phyloP scores from a whole-genome alignment of 2,113 vertebrate species.

The Cyprinus carpio region DNA sequence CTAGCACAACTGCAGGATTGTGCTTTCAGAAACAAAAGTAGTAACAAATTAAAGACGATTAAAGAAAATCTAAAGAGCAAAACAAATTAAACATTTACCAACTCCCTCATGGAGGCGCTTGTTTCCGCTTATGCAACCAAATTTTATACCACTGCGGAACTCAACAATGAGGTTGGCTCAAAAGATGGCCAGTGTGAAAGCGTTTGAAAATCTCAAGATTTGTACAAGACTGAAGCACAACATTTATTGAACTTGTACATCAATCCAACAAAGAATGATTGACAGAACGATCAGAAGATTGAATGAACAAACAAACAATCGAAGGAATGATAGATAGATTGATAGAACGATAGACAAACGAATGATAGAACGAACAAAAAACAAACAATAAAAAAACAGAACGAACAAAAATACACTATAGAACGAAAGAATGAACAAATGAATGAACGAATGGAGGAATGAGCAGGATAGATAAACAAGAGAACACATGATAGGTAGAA shows the following conservation, averaged over 20 bases:
- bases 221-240: no score
- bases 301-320: background rate
- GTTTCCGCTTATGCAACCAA: background rate
- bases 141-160: background rate
- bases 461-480: background rate
- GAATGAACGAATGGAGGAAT: no score
- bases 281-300: background rate
- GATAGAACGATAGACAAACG: no score
- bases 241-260: background rate
- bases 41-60: background rate
- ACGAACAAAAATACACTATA: no score
- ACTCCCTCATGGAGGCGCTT: background rate
- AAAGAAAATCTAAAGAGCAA: background rate
- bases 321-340: no score
- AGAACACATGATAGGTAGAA: background rate
- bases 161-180: background rate
- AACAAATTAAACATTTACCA: background rate
- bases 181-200: background rate
- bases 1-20: slow-evolving; percentile 3
- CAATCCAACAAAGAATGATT: background rate
- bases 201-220: background rate
- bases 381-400: no score
- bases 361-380: no score
- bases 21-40: background rate
- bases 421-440: no score